phyloP scores from a whole-genome alignment of 1,140 invertebrate species.

The Colletes gigas region DNA sequence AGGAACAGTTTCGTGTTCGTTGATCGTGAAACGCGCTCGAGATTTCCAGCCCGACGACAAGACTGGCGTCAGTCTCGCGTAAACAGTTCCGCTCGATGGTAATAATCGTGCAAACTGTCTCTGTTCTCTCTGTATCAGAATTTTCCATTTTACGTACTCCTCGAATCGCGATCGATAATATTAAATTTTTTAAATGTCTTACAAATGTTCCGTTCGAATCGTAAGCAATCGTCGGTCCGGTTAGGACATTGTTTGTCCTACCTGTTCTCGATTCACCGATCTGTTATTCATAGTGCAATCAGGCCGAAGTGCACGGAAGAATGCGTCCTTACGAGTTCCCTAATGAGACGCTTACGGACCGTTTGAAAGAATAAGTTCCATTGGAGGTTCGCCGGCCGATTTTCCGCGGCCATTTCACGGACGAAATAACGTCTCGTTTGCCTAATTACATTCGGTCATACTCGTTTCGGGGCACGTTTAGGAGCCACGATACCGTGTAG shows the following conservation, averaged over 20 bases:
- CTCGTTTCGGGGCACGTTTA: not conserved
- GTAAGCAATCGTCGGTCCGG: not conserved
- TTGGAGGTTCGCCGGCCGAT: not conserved
- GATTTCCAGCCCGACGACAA: no score
- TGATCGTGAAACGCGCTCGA: not conserved
- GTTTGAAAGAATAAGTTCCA: constrained; percentile 41
- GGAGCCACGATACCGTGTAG: not conserved
- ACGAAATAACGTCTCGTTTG: constrained; percentile 14
- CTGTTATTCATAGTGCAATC: constrained; percentile 48
- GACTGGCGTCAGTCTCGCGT: no score
- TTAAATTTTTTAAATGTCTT: no score
- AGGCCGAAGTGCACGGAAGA: constrained; percentile 5
- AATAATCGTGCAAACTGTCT: no score
- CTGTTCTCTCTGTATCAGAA: no score
- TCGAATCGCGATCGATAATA: no score
- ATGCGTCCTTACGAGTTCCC: constrained; percentile 11
- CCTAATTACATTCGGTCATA: constrained; percentile 6
- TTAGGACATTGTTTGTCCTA: not conserved
- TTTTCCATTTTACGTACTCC: no score
- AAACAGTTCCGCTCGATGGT: no score
- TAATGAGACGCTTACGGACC: constrained; percentile 31
- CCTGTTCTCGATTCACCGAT: constrained; percentile 30
- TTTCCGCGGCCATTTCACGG: not conserved
- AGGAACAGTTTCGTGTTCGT: not conserved
- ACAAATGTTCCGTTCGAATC: not conserved